Conservation (phyloP, 1,140 invertebrate genomes). For the Spodoptera frugiperda region DNA sequence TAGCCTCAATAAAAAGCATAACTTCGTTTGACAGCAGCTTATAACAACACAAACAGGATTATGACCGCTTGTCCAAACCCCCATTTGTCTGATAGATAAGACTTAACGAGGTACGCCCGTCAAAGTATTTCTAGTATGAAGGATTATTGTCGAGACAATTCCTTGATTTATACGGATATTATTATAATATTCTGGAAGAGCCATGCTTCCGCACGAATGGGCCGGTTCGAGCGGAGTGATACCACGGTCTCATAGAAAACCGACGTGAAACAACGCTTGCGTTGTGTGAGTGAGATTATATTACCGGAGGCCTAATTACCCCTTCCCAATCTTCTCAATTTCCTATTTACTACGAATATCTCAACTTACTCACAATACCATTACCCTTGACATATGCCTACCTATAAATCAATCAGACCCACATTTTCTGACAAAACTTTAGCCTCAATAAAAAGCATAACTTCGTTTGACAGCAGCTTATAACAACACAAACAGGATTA, state of each 20-base stretch:
- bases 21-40: conserved; percentile 38
- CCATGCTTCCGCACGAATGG: too few species aligned
- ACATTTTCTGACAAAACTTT: background rate
- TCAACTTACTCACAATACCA: too few species aligned
- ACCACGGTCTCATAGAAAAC: too few species aligned
- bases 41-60: conserved; percentile 48
- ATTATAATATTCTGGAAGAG: too few species aligned
- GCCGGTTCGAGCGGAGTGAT: too few species aligned
- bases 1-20: background rate
- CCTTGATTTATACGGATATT: conserved; percentile 13
- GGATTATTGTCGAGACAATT: conserved; percentile 43
- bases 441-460: conserved; percentile 6
- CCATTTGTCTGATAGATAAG: conserved; percentile 51
- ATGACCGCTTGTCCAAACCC: conserved; percentile 49
- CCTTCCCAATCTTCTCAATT: too few species aligned
- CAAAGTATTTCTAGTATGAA: conserved; percentile 35
- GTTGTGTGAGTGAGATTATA: too few species aligned
- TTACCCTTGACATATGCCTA: too few species aligned
- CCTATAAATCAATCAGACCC: background rate
- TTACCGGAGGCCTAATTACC: too few species aligned
- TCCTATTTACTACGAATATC: too few species aligned
- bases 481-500: conserved; percentile 49
- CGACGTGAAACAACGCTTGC: too few species aligned
- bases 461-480: conserved; percentile 36
- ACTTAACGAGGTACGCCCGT: conserved; percentile 42